phyloP scores from a whole-genome alignment of 2,888 invertebrate genomes.

The Automeris io region DNA sequence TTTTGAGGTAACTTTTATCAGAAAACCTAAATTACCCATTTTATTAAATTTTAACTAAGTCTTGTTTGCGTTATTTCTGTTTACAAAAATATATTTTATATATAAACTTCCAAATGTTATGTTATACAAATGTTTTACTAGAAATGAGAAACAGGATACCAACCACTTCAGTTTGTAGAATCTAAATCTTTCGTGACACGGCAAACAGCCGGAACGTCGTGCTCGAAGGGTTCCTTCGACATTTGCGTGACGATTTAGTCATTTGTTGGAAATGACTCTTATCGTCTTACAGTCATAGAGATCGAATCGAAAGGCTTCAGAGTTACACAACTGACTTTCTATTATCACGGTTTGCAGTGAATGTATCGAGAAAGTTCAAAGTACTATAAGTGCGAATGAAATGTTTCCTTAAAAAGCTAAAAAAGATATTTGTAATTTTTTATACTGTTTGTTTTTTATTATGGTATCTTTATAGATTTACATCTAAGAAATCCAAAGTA shows the following conservation, averaged over 20 bases:
- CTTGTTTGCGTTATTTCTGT: too few species aligned
- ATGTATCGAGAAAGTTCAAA: conserved; percentile 49
- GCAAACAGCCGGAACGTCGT: conserved; percentile 40
- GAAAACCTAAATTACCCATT: too few species aligned
- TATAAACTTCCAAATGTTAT: not conserved
- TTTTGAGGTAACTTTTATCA: too few species aligned
- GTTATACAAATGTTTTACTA: conserved; percentile 16
- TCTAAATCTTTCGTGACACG: conserved; percentile 48
- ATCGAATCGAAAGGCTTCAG: conserved; percentile 64
- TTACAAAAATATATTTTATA: too few species aligned
- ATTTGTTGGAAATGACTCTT: conserved; percentile 65
- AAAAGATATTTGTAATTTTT: too few species aligned
- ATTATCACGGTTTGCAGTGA: conserved; percentile 59
- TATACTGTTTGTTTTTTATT: too few species aligned
- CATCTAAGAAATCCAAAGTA: too few species aligned
- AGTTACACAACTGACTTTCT: conserved; percentile 64
- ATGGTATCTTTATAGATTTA: too few species aligned
- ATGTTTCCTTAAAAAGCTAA: too few species aligned
- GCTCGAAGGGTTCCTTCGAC: conserved; percentile 34
- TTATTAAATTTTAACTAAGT: too few species aligned
- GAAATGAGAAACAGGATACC: conserved; percentile 49
- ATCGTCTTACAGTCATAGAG: conserved; percentile 69
- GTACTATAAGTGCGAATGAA: conserved; percentile 34
- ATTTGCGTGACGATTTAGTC: conserved; percentile 56
- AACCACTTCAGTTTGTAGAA: conserved; percentile 46